These are phyloP conservation scores for Willowsia nigromaculata DNA, from an alignment of 2,888 invertebrate species.

Conservation along the genomic window DNA sequence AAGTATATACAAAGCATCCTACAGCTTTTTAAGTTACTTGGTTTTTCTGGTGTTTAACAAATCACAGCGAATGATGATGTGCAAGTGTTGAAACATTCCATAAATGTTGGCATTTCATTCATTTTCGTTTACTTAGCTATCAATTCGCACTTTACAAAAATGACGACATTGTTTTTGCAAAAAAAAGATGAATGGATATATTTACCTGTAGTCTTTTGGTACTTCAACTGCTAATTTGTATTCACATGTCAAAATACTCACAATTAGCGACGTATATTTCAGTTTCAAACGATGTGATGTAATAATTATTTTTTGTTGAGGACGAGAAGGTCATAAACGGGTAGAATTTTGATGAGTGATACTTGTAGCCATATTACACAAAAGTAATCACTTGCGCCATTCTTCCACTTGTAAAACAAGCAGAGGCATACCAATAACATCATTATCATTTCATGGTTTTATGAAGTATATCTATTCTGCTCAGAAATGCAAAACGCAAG, in stretches of 20 bases:
- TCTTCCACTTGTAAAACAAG: conserved; percentile 6
- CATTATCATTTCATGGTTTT: not conserved
- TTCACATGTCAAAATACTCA: not conserved
- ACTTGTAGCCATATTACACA: not conserved
- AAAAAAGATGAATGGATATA: not conserved
- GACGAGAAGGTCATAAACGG: conserved; percentile 40
- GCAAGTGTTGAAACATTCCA: conserved; percentile 15
- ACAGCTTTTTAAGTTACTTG: not conserved
- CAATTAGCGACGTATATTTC: conserved; percentile 1
- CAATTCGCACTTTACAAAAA: not conserved
- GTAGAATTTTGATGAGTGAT: conserved; percentile 25
- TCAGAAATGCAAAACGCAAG: not conserved
- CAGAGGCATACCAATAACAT: not conserved
- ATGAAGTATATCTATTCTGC: not conserved
- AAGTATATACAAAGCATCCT: not conserved
- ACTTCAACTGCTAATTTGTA: not conserved
- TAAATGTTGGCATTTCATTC: not conserved
- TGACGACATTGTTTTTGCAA: not conserved
- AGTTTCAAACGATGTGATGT: conserved; percentile 20
- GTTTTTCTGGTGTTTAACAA: not conserved
- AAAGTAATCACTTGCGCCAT: not conserved
- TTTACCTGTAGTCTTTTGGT: not conserved
- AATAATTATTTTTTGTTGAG: conserved; percentile 23
- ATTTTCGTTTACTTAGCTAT: not conserved
- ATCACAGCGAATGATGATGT: not conserved